Conservation (phyloP, 1,140 invertebrate genomes). For the Periplaneta americana region DNA sequence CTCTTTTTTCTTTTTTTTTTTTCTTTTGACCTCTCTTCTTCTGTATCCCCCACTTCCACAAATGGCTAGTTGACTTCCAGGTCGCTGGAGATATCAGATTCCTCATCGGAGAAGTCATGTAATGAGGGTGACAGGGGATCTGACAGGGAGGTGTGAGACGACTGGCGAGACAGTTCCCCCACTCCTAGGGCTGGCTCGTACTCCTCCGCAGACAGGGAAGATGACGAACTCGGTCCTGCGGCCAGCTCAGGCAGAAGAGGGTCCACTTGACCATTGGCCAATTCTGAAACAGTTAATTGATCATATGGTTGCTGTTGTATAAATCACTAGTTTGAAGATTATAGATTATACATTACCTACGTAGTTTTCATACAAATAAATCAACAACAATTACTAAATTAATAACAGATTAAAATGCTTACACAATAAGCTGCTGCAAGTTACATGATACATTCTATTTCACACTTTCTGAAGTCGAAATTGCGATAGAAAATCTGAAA, state of each 20-base stretch:
- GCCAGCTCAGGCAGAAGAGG: slow-evolving; percentile 15
- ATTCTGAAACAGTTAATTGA: slow-evolving; percentile 33
- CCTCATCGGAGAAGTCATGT: slow-evolving; percentile 35
- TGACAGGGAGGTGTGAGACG: slow-evolving; percentile 34
- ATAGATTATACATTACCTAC: too few relatives aligned
- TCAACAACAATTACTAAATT: too few relatives aligned
- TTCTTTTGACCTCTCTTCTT: background rate
- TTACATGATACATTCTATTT: too few relatives aligned
- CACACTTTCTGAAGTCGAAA: too few relatives aligned
- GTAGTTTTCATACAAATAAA: too few relatives aligned
- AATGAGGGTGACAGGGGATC: slow-evolving; percentile 33
- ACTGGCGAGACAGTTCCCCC: slow-evolving; percentile 30
- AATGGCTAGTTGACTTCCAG: slow-evolving; percentile 24
- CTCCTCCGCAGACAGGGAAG: slow-evolving; percentile 26
- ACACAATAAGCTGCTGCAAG: too few relatives aligned
- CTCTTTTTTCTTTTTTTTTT: background rate
- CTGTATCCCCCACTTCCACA: background rate
- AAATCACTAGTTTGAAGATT: too few relatives aligned
- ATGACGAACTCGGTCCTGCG: slow-evolving; percentile 13
- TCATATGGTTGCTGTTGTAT: too few relatives aligned
- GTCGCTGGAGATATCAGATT: slow-evolving; percentile 36
- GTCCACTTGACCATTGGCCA: slow-evolving; percentile 29
- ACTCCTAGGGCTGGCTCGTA: slow-evolving; percentile 23
- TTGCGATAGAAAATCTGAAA: too few relatives aligned
- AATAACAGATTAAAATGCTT: too few relatives aligned